phyloP scores from a whole-genome alignment of 2,888 invertebrate species.

The Loripinus fragilis region DNA sequence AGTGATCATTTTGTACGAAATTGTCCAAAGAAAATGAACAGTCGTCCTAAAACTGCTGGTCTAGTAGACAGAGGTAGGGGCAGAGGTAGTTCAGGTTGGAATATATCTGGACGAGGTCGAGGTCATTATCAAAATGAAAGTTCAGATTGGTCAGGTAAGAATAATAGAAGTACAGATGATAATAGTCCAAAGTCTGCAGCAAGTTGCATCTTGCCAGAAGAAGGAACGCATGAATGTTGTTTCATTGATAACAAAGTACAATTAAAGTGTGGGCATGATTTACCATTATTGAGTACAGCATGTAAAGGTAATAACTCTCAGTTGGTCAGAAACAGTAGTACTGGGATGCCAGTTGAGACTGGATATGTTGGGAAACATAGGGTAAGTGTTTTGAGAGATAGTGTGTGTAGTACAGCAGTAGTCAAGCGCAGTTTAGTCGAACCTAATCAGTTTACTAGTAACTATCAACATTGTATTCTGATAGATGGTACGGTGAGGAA shows the following conservation, averaged over 20 bases:
- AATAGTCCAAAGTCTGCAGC: background rate
- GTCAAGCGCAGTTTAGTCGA: background rate
- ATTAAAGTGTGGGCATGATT: background rate
- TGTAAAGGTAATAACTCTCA: background rate
- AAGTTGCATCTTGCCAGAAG: background rate
- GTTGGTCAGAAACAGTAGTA: background rate
- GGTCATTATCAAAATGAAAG: background rate
- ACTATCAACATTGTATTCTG: background rate
- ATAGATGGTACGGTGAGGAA: background rate
- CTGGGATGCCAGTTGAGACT: slow-evolving; percentile 6
- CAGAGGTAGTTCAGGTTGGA: background rate
- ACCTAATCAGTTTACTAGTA: background rate
- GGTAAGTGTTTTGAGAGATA: slow-evolving; percentile 22
- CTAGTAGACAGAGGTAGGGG: background rate
- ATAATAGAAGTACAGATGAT: no score
- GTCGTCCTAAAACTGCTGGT: no score
- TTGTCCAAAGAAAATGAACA: background rate
- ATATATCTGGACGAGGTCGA: background rate
- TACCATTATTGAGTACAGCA: background rate
- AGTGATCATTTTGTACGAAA: background rate
- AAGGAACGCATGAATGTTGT: background rate
- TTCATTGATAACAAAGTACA: background rate
- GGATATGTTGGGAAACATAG: background rate
- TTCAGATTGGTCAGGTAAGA: no score
- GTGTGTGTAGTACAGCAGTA: background rate